Evolutionary conservation across 64 coral and sea anemone genomes (phyloP).

Genomic region (Exaiptasia diaphana): DNA sequence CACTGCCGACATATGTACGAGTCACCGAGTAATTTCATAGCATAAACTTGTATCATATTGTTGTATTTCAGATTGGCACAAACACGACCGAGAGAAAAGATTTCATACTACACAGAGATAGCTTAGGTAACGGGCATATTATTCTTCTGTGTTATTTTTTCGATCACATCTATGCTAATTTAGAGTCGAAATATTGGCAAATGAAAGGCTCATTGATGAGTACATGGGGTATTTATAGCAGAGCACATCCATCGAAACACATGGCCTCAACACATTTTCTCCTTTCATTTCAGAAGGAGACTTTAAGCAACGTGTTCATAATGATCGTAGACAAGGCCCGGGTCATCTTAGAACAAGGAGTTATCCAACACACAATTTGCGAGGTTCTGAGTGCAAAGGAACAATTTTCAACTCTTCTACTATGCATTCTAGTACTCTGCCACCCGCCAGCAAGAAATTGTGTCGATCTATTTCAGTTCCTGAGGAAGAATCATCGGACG

Average conservation of each 20-base stretch:
- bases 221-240: constrained; percentile 67
- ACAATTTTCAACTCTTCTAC: constrained; percentile 53
- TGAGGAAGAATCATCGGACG: constrained; percentile 33
- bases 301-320: constrained; percentile 21
- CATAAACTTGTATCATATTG: not conserved
- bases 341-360: constrained; percentile 77
- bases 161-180: constrained; percentile 43
- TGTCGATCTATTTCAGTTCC: constrained; percentile 81
- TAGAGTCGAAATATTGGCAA: constrained; percentile 67
- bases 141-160: constrained; percentile 34
- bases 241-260: constrained; percentile 75
- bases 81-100: not conserved
- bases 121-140: constrained; percentile 45
- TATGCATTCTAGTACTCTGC: not conserved
- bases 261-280: constrained; percentile 61
- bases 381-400: constrained; percentile 41
- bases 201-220: constrained; percentile 65
- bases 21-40: constrained; percentile 57
- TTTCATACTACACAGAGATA: not conserved
- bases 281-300: constrained; percentile 63
- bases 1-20: too few species aligned
- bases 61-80: not conserved
- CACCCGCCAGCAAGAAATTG: constrained; percentile 82
- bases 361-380: constrained; percentile 67
- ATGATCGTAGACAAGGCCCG: constrained; percentile 22